phyloP scores from a whole-genome alignment of 2,797 vertebrate species.

The Protonibea diacanthus region DNA sequence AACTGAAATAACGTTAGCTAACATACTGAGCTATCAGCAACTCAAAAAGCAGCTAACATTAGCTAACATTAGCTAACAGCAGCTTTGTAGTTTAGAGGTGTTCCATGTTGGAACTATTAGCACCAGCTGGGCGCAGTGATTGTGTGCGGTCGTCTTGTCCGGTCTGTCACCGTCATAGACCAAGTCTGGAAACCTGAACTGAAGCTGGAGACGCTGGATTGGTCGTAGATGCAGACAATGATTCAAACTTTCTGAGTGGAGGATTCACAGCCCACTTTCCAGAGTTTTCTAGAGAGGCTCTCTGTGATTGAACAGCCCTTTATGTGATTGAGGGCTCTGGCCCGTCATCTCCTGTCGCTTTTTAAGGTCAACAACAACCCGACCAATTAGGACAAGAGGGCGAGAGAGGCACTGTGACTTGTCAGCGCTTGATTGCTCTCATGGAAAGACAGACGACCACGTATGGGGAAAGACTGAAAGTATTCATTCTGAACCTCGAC shows the following conservation, averaged over 20 bases:
- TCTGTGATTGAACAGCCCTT: slow-evolving; percentile 28
- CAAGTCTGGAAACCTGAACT: background rate
- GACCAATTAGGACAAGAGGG: slow-evolving; percentile 9
- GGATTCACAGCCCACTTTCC: background rate
- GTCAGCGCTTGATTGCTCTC: background rate
- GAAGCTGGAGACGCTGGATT: background rate
- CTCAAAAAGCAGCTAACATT: too few species aligned
- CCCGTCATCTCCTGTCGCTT: background rate
- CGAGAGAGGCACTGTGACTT: background rate
- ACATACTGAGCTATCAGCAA: too few species aligned
- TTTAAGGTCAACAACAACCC: background rate
- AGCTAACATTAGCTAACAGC: too few species aligned
- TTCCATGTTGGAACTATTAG: background rate
- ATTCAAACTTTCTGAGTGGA: background rate
- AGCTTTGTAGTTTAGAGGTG: too few species aligned
- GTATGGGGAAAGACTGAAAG: background rate
- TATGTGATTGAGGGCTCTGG: slow-evolving; percentile 15
- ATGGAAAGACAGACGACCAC: background rate
- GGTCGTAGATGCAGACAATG: background rate
- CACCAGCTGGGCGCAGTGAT: background rate
- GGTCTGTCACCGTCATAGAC: background rate
- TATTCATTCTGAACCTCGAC: background rate
- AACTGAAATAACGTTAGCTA: too few species aligned
- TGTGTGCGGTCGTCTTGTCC: background rate
- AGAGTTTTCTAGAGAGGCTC: background rate